Conservation (phyloP, 1,140 invertebrate genomes). For the Danaus melanippus region DNA sequence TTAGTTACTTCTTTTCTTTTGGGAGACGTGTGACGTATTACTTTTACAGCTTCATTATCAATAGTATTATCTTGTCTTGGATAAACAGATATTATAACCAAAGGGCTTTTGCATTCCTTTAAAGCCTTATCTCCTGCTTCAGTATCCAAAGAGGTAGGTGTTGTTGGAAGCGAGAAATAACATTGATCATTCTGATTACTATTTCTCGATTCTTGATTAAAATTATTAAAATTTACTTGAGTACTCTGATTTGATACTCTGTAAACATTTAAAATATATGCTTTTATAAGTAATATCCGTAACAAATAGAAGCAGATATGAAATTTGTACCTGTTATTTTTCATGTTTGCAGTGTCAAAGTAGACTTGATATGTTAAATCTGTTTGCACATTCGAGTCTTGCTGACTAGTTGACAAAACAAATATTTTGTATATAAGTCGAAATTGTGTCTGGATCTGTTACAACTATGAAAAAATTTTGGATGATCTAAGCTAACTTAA, state of each 20-base stretch:
- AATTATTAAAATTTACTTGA: slow-evolving; percentile 32
- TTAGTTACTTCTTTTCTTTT: slow-evolving; percentile 4
- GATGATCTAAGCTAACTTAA: too few relatives aligned
- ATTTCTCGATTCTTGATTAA: slow-evolving; percentile 15
- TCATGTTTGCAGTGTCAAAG: not conserved
- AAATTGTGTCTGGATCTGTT: too few relatives aligned
- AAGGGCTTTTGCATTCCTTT: slow-evolving; percentile 38
- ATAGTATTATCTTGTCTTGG: slow-evolving; percentile 31
- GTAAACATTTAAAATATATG: slow-evolving; percentile 10
- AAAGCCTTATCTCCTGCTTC: slow-evolving; percentile 19
- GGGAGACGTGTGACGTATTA: slow-evolving; percentile 12
- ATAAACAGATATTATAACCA: slow-evolving; percentile 62
- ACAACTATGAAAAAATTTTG: too few relatives aligned
- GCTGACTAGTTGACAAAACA: slow-evolving; percentile 6
- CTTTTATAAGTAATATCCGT: too few relatives aligned
- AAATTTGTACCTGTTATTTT: not conserved
- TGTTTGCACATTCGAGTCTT: slow-evolving; percentile 25
- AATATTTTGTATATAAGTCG: too few relatives aligned
- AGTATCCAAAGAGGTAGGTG: slow-evolving; percentile 9
- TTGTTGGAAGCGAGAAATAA: slow-evolving; percentile 12
- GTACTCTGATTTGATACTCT: slow-evolving; percentile 39
- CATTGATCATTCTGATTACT: slow-evolving; percentile 34
- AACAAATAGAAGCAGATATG: not conserved
- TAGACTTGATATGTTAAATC: slow-evolving; percentile 12
- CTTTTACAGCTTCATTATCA: slow-evolving; percentile 15